Percentiles rank a stretch among this genome's conserved stretches.
Conservation (phyloP, 2,888 invertebrate genomes). For the Metacarcinus magister region DNA sequence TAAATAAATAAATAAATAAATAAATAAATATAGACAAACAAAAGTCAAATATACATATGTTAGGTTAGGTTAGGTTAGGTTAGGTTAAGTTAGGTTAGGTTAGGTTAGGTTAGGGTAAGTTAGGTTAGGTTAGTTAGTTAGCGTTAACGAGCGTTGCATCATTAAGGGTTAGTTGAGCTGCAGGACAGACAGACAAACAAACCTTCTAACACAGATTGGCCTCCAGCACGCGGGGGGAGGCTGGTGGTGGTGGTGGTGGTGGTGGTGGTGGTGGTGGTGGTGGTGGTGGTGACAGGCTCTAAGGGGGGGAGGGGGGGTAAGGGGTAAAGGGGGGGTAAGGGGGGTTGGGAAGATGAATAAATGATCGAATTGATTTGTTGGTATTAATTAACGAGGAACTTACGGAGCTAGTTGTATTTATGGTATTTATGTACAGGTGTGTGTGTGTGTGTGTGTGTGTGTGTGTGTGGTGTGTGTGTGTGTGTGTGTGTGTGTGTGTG, state of each 20-base stretch:
- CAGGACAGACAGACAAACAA: not conserved
- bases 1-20: too few relatives aligned
- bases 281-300: not conserved
- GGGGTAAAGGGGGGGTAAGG: too few relatives aligned
- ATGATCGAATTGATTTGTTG: not conserved
- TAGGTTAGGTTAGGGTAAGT: too few relatives aligned
- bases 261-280: not conserved
- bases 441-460: constrained; percentile 26
- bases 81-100: too few relatives aligned
- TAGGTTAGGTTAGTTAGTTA: too few relatives aligned
- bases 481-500: constrained; percentile 15
- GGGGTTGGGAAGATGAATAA: not conserved
- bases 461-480: constrained; percentile 26
- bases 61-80: too few relatives aligned
- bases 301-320: not conserved
- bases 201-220: not conserved
- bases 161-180: not conserved
- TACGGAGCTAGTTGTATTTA: not conserved
- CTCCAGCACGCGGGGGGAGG: not conserved
- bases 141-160: too few relatives aligned
- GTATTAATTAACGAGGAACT: not conserved
- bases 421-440: not conserved
- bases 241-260: not conserved
- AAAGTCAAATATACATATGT: too few relatives aligned
- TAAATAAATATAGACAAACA: too few relatives aligned